These are phyloP conservation scores for Pygocentrus nattereri DNA, from an alignment of 2,797 vertebrate genomes.

Conservation along the genomic window DNA sequence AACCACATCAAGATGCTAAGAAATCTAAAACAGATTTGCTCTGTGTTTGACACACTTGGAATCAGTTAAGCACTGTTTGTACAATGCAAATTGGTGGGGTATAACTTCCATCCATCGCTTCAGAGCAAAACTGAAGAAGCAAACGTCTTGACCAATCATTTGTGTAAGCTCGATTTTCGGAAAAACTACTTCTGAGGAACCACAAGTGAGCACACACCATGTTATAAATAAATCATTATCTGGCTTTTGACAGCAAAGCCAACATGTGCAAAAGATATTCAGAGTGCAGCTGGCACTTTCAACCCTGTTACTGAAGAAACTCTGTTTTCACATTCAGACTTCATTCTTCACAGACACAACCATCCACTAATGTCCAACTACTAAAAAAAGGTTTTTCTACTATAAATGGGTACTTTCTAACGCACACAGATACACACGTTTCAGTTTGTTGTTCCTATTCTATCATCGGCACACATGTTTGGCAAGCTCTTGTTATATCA, in stretches of 20 bases:
- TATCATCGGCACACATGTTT: constrained; percentile 1
- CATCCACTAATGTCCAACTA: not conserved
- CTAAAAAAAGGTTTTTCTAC: not conserved
- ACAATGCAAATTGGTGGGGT: too few relatives aligned
- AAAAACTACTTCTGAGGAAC: not conserved
- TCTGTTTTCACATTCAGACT: not conserved
- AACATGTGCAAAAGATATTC: not conserved
- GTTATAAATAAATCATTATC: not conserved
- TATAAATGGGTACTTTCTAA: not conserved
- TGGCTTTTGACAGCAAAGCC: not conserved
- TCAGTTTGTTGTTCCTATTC: not conserved
- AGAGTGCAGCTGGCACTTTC: not conserved
- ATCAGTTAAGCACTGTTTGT: too few relatives aligned
- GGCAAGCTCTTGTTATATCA: not conserved
- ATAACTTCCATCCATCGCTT: too few relatives aligned
- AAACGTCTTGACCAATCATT: not conserved
- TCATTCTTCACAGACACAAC: not conserved
- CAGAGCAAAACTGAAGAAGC: too few relatives aligned
- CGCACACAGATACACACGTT: not conserved
- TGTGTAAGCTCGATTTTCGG: not conserved
- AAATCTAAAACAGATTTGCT: not conserved
- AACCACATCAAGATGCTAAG: too few relatives aligned
- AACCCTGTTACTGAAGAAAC: not conserved
- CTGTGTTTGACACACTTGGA: too few relatives aligned
- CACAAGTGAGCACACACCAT: not conserved